Evolutionary conservation across 1,140 invertebrate species (phyloP), one percentile per base, ranked within the genome.

Genomic region (Zaprionus lachaisei): DNA sequence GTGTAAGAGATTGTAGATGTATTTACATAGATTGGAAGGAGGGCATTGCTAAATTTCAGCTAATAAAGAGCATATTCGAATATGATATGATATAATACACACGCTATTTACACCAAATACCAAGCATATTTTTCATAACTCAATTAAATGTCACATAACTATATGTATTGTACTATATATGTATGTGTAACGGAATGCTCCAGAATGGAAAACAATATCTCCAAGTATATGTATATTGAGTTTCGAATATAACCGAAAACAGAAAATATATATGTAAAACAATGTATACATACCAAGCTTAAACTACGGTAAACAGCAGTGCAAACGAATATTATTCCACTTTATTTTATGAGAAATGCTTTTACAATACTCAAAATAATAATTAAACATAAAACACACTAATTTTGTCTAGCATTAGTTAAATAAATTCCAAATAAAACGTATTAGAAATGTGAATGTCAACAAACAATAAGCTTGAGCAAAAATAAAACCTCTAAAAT

Each of bases 281-380:
- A 66, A 15, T 47, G 57, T 17, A 60, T 64, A 68, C 66, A 86
- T 87, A 65, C 17, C 68, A 72, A 74, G 81, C 75, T 66, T 79
- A 72, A 83, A 79, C 84, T 89, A 87, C 69, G 65, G 71, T 73
- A 81, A 87, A 81, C 75, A 57, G 71, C 81, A 81, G 84, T 87
- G 84, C 84, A 87, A 87, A 26, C 54, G 34, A 56, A 78, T 56
- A 79, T 71, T 79, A 79, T 72, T 83, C 78, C 74, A 89, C 77
- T 89, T 87, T 87, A 87, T 87, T 87, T 87, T 90, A 90, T 80
- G 85, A 87, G 72, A 90, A 87, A 51, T 75, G 84, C 84, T 87
- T 87, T 89, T 90, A 87, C 74, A 83, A 83, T 78, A 34, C 31
- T 5, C 31, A 78, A 77, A 58, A 22, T 44, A 55, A 54, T 72